phyloP scores from a whole-genome alignment of 2,113 vertebrate genomes.

The Oncorhynchus mykiss region DNA sequence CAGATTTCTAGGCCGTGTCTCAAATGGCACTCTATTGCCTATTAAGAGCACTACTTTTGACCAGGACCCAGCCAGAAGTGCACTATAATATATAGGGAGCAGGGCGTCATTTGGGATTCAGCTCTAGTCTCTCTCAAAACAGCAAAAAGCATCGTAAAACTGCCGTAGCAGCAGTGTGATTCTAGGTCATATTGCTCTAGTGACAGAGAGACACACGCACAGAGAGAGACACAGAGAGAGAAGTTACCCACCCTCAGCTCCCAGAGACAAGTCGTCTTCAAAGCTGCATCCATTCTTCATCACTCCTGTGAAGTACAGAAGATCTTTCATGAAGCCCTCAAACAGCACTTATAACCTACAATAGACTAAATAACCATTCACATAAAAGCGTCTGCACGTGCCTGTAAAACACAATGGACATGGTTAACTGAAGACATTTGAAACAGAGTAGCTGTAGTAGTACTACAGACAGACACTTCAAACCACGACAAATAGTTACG shows the following conservation, averaged over 20 bases:
- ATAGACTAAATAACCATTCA: conserved; percentile 3
- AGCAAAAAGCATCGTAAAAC: not conserved
- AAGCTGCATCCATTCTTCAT: conserved; percentile 94
- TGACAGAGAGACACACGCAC: not conserved
- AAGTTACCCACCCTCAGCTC: conserved; percentile 88
- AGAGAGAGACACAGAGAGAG: not conserved
- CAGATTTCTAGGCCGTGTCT: too few relatives aligned
- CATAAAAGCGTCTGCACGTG: not conserved
- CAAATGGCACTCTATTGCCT: too few relatives aligned
- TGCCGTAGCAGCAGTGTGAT: not conserved
- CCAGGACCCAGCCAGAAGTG: too few relatives aligned
- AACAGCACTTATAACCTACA: not conserved
- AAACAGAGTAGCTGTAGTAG: not conserved
- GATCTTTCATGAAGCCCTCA: not conserved
- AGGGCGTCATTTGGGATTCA: too few relatives aligned
- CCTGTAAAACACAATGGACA: not conserved
- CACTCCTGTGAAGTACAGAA: conserved; percentile 70
- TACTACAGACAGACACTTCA: not conserved
- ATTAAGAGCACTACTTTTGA: too few relatives aligned
- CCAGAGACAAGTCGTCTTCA: conserved; percentile 98
- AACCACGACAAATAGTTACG: not conserved
- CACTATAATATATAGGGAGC: too few relatives aligned
- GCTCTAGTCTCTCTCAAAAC: not conserved
- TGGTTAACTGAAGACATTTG: not conserved
- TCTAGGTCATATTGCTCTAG: too few relatives aligned